Conservation (phyloP, 1,140 invertebrate genomes). For the Zaprionus vittiger region DNA sequence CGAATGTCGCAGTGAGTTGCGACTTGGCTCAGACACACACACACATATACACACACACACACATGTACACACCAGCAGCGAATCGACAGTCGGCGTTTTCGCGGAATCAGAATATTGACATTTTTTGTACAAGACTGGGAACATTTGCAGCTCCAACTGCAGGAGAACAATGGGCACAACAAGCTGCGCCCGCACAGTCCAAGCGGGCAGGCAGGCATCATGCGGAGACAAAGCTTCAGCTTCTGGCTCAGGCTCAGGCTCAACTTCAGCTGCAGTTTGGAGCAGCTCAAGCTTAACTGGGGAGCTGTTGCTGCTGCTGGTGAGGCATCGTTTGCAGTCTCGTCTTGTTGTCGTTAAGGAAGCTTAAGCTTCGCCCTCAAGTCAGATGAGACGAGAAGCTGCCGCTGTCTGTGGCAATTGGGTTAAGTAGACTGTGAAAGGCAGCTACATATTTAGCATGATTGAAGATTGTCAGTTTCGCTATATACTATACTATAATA, state of each 20-base stretch:
- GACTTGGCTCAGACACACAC: slow-evolving; percentile 20
- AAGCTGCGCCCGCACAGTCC: slow-evolving; percentile 61
- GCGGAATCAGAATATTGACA: slow-evolving; percentile 83
- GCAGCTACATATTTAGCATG: not conserved
- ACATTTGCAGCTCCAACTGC: slow-evolving; percentile 41
- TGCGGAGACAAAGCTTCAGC: slow-evolving; percentile 51
- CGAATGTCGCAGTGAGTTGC: slow-evolving; percentile 15
- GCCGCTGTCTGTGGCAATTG: not conserved
- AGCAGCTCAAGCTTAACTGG: slow-evolving; percentile 22
- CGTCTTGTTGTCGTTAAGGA: slow-evolving; percentile 65
- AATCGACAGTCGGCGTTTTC: slow-evolving; percentile 54
- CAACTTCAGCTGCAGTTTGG: slow-evolving; percentile 7
- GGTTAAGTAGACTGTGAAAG: slow-evolving; percentile 5
- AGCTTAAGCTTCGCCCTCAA: slow-evolving; percentile 41
- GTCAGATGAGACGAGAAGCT: slow-evolving; percentile 52
- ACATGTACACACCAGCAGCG: slow-evolving; percentile 10
- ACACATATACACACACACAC: not conserved
- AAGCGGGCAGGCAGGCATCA: slow-evolving; percentile 73
- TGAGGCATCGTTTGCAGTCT: slow-evolving; percentile 28
- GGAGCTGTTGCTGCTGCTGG: slow-evolving; percentile 35
- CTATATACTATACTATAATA: no score
- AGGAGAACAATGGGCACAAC: slow-evolving; percentile 71
- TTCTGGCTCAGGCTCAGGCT: no score
- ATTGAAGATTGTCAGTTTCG: no score
- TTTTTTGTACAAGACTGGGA: slow-evolving; percentile 71